Evolutionary conservation across 1,140 invertebrate genomes (phyloP), one percentile per base, ranked within the genome.

Genomic region (Zaprionus capensis): DNA sequence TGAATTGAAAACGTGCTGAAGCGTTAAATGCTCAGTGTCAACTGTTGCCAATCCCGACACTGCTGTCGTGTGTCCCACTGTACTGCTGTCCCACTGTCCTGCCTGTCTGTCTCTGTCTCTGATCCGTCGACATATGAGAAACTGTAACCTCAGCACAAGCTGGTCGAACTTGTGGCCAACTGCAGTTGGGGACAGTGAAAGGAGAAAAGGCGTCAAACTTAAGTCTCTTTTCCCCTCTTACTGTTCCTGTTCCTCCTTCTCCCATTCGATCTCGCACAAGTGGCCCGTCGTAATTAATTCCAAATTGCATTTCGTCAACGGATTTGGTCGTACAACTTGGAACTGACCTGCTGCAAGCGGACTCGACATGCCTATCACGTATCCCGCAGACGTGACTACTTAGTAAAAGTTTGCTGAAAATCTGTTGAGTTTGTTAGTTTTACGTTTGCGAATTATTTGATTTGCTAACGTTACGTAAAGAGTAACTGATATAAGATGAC

Each of bases 11-110:
- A 92, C 91, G 91, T 92, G 91, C 91, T 92, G 91, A 92, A 80
- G 91, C 91, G 91, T 92, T 92, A 92, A 92, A 92, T 92, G 87
- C 86, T 91, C 82, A 85, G 91, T 92, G 91, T 92, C 87, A 88
- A 91, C 91, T 88, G 80, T 81, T 91, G 75, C 84, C 88, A 85
- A 88, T 88, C 68, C 76, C 66, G 68, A 26, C 36, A n/a, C 38
- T 57, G 38, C 36, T 15, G 12, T 15, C 36, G 31, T 34, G 31
- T 34, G 9, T 34, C 36, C 36, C 12, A 15, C 15, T 41, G 14
- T 41, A 14, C 46, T 58, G 46, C 31, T 67, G 41, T 26, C 41
- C 67, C 59, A 58, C 58, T 44, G 15, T 36, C 14, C 62, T 24
- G 44, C 57, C 57, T 36, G 58, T 68, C 67, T 17, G 17, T n/a